A percentile compares a stretch with the other conserved stretches of the same genome.
Conservation (phyloP, 2,797 vertebrate species). For the Halcyon chelicuti region DNA sequence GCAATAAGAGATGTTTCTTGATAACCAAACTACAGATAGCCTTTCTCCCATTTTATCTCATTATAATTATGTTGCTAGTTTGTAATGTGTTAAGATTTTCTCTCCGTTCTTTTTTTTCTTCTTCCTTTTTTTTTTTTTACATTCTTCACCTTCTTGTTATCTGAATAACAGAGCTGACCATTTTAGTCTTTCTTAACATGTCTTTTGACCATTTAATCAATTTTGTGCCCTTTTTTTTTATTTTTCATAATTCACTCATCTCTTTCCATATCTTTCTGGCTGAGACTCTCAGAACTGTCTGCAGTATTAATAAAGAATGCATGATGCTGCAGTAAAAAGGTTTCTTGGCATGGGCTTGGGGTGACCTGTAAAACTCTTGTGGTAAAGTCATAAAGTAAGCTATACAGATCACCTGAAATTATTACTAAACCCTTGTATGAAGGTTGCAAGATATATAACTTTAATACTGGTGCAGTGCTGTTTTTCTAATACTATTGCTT, state of each 20-base stretch:
- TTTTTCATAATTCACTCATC: neutral
- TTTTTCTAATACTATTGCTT: neutral
- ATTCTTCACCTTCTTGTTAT: neutral
- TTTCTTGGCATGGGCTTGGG: neutral
- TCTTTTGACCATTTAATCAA: neutral
- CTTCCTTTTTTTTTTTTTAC: neutral
- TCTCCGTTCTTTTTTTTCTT: neutral
- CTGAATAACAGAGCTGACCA: neutral
- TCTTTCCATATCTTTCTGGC: neutral
- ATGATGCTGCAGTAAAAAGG: neutral
- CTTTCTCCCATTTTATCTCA: neutral
- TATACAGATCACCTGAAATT: neutral
- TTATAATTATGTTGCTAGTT: neutral
- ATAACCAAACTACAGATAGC: neutral
- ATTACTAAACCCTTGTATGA: neutral
- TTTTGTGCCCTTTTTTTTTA: neutral
- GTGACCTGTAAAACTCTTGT: neutral
- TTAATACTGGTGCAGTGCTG: fast-evolving
- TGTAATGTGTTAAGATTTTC: neutral
- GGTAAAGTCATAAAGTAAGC: neutral
- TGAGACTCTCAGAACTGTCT: neutral
- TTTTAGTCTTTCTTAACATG: neutral
- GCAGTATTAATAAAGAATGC: constrained; percentile 15
- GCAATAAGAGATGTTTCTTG: neutral
- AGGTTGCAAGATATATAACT: neutral